phyloP scores from a whole-genome alignment of 2,797 vertebrate genomes.

The Salarias fasciatus region DNA sequence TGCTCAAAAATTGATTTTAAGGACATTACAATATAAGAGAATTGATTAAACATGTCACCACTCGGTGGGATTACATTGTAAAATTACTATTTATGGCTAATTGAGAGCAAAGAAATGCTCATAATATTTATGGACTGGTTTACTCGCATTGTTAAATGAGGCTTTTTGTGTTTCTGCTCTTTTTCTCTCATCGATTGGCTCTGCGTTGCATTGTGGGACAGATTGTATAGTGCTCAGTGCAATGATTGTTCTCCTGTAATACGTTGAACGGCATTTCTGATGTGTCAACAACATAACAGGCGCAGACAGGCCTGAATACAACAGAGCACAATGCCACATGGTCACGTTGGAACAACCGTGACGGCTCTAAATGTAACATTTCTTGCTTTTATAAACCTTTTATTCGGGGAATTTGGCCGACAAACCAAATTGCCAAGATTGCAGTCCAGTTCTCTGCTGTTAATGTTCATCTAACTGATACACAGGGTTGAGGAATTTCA shows the following conservation, averaged over 20 bases:
- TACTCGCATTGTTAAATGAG: constrained; percentile 1
- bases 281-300: neutral
- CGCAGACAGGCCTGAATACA: too few relatives aligned
- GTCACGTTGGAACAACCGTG: too few relatives aligned
- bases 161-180: neutral
- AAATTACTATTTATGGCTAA: neutral
- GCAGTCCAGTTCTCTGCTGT: too few relatives aligned
- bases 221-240: neutral
- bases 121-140: neutral
- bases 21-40: constrained; percentile 3
- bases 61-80: neutral
- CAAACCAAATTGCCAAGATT: too few relatives aligned
- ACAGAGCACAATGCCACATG: too few relatives aligned
- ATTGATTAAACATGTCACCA: neutral
- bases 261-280: neutral
- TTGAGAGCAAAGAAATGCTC: neutral
- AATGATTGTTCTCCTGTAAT: neutral
- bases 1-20: constrained; percentile 2
- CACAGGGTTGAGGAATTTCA: too few relatives aligned
- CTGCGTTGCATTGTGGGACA: neutral
- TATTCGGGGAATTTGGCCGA: too few relatives aligned
- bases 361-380: too few relatives aligned
- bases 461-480: too few relatives aligned
- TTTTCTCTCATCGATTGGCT: neutral
- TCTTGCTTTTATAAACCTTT: too few relatives aligned